These are phyloP conservation scores for Phyllotreta striolata DNA, from an alignment of 2,888 invertebrate species.

Conservation along the genomic window DNA sequence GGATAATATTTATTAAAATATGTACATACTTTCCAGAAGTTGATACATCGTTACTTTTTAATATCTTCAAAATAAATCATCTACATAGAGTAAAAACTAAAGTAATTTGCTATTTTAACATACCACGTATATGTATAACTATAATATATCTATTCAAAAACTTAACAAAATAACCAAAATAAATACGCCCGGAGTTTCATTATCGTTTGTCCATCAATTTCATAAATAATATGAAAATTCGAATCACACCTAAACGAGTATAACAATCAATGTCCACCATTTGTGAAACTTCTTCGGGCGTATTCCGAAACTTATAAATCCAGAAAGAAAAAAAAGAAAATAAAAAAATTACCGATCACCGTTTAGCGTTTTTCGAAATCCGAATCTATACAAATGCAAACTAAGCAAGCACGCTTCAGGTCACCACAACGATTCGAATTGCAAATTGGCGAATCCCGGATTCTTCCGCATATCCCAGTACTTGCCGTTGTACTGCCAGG, in stretches of 20 bases:
- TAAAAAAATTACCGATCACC: constrained; percentile 17
- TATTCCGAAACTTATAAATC: neutral
- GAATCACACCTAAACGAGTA: neutral
- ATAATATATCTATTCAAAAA: constrained; percentile 20
- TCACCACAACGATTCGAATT: constrained; percentile 72
- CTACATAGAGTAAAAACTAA: constrained; percentile 6
- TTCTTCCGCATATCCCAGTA: constrained; percentile 78
- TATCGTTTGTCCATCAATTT: too few species aligned
- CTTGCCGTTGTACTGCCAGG: constrained; percentile 75
- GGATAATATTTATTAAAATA: too few species aligned
- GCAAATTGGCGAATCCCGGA: constrained; percentile 68
- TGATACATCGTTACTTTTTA: neutral
- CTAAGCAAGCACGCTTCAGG: constrained; percentile 46
- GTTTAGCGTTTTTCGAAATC: neutral
- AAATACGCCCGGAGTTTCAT: too few species aligned
- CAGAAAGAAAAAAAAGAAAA: constrained; percentile 1
- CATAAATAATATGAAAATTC: too few species aligned
- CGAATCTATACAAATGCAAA: constrained; percentile 6
- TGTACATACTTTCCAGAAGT: neutral
- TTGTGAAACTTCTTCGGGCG: too few species aligned
- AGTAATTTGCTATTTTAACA: neutral
- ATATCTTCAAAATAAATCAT: constrained; percentile 9
- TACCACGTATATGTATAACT: constrained; percentile 4
- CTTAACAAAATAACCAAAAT: constrained; percentile 15
- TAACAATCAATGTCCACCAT: constrained; percentile 1